Conservation (phyloP, 2,888 invertebrate genomes). For the Theretra japonica region DNA sequence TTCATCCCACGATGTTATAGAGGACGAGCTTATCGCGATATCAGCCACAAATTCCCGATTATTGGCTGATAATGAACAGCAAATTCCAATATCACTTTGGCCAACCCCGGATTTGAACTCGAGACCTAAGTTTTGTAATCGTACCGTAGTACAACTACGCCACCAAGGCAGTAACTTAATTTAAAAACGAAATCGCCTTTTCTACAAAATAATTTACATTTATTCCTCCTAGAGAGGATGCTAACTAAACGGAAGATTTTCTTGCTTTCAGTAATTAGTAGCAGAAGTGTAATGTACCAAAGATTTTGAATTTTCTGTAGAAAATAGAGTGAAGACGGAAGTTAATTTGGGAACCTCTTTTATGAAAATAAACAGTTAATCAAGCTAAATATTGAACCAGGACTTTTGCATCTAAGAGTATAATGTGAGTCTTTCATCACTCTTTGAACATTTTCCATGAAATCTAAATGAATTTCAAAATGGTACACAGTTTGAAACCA, state of each 20-base stretch:
- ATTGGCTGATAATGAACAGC: too few species aligned
- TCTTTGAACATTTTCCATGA: not conserved
- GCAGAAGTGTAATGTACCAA: not conserved
- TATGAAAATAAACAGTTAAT: not conserved
- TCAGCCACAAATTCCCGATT: too few species aligned
- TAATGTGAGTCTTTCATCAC: not conserved
- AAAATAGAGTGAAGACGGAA: not conserved
- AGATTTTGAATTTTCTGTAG: not conserved
- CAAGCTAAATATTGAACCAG: not conserved
- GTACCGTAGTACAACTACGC: too few species aligned
- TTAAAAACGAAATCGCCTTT: too few species aligned
- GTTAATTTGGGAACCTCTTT: not conserved
- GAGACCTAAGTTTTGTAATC: too few species aligned
- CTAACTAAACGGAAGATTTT: not conserved
- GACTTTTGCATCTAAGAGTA: not conserved
- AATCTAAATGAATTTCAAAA: not conserved
- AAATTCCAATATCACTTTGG: too few species aligned
- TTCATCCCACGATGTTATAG: too few species aligned
- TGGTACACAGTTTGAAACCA: not conserved
- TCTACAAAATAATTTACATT: too few species aligned
- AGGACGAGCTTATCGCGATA: too few species aligned
- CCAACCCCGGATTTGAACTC: too few species aligned
- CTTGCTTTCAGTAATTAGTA: not conserved
- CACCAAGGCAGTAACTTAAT: too few species aligned
- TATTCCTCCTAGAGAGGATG: not conserved